Percentiles rank a stretch among this genome's conserved stretches.
These are phyloP conservation scores for Chionis minor DNA, from an alignment of 2,113 vertebrate species.

Conservation along the genomic window DNA sequence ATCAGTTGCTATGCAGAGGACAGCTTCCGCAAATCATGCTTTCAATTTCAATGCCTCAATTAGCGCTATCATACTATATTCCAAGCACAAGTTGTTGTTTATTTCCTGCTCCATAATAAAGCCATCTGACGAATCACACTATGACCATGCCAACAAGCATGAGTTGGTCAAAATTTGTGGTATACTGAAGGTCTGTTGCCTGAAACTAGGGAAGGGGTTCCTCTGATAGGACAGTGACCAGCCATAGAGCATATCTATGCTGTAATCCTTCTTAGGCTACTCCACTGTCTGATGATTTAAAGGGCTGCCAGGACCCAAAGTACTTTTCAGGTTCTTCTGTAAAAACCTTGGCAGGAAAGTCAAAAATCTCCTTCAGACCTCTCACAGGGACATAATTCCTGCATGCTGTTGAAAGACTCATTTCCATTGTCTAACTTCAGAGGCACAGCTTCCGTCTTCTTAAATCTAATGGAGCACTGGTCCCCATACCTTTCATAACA, in stretches of 20 bases:
- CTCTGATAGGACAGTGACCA: accelerated
- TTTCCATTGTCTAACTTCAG: neutral
- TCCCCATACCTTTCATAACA: accelerated
- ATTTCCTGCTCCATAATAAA: neutral
- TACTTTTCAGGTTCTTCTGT: neutral
- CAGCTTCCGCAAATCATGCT: neutral
- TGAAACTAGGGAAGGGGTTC: neutral
- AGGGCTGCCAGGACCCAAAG: neutral
- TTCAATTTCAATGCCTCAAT: neutral
- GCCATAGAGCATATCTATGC: neutral
- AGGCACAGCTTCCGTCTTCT: accelerated
- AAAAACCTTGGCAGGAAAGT: neutral
- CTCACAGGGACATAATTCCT: neutral
- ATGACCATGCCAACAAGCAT: accelerated
- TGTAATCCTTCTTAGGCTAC: neutral
- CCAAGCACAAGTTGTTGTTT: neutral
- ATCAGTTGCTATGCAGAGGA: neutral
- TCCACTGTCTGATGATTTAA: neutral
- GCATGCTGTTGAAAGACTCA: neutral
- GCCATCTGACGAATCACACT: neutral
- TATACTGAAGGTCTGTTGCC: neutral
- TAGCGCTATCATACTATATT: neutral
- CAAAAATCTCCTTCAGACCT: neutral
- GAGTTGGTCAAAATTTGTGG: neutral
- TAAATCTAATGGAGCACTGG: neutral